These are phyloP conservation scores for Promerops cafer DNA, from an alignment of 2,113 vertebrate genomes.

Conservation along the genomic window DNA sequence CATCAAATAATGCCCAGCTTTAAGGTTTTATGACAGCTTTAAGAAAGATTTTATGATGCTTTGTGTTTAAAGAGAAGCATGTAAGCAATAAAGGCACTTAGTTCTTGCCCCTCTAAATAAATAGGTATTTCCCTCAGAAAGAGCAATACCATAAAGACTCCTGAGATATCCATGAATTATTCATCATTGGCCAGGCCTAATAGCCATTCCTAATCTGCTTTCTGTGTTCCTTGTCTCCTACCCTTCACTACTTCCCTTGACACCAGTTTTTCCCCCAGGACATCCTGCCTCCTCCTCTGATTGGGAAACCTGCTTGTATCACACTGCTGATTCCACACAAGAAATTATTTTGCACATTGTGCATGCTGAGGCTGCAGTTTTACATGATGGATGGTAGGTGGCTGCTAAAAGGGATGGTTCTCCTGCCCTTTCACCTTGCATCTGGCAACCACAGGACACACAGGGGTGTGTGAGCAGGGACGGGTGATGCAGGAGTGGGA, in stretches of 20 bases:
- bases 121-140: neutral
- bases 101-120: neutral
- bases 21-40: neutral
- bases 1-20: neutral
- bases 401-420: neutral
- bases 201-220: neutral
- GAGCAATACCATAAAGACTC: neutral
- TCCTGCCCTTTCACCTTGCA: neutral
- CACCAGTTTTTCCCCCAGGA: neutral
- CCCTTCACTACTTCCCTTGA: neutral
- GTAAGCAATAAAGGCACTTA: neutral
- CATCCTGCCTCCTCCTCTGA: neutral
- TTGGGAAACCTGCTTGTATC: neutral
- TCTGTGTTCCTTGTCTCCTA: neutral
- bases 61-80: neutral
- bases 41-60: neutral
- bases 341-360: neutral
- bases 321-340: neutral
- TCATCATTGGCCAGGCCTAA: neutral
- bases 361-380: neutral
- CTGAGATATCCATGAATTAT: neutral
- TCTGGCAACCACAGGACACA: neutral
- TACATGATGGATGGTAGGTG: neutral
- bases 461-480: accelerated
- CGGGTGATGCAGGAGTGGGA: neutral